Conservation (phyloP, 2,888 invertebrate species). For the Orthonychiurus folsomi region DNA sequence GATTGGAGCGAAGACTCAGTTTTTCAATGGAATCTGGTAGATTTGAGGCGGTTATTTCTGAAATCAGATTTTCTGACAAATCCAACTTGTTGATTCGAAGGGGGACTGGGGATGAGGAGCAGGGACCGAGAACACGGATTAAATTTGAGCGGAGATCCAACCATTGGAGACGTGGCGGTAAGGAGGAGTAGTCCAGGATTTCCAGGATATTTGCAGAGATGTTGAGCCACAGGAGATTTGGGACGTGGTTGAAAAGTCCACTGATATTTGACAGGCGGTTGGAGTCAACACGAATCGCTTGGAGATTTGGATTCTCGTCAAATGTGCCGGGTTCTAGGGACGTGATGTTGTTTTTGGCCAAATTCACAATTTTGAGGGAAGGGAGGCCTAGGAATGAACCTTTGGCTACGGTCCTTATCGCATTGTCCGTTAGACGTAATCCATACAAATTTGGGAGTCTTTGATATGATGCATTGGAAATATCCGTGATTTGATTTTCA, state of each 20-base stretch:
- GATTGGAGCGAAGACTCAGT: conserved; percentile 68
- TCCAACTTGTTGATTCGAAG: conserved; percentile 70
- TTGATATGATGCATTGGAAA: conserved; percentile 70
- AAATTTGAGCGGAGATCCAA: conserved; percentile 75
- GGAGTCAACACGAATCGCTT: conserved; percentile 70
- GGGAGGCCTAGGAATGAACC: conserved; percentile 70
- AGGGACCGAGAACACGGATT: conserved; percentile 72
- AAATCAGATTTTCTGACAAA: conserved; percentile 69
- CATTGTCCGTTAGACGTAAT: conserved; percentile 73
- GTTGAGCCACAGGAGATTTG: conserved; percentile 73
- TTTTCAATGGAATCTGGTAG: conserved; percentile 74
- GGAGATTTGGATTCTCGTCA: conserved; percentile 65
- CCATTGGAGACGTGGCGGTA: conserved; percentile 75
- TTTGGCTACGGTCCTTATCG: conserved; percentile 67
- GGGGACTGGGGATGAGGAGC: conserved; percentile 71
- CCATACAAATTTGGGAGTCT: conserved; percentile 71
- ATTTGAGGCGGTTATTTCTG: conserved; percentile 70
- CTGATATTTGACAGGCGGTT: conserved; percentile 68
- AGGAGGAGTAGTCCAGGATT: conserved; percentile 75
- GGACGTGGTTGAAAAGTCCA: conserved; percentile 68
- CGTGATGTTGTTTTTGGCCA: conserved; percentile 73
- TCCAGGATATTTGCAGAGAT: conserved; percentile 70
- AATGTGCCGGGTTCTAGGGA: conserved; percentile 68
- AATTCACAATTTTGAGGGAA: conserved; percentile 68
- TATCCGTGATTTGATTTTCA: conserved; percentile 69